Evolutionary conservation across 2,113 vertebrate genomes (phyloP).

Genomic region (Callospermophilus lateralis): DNA sequence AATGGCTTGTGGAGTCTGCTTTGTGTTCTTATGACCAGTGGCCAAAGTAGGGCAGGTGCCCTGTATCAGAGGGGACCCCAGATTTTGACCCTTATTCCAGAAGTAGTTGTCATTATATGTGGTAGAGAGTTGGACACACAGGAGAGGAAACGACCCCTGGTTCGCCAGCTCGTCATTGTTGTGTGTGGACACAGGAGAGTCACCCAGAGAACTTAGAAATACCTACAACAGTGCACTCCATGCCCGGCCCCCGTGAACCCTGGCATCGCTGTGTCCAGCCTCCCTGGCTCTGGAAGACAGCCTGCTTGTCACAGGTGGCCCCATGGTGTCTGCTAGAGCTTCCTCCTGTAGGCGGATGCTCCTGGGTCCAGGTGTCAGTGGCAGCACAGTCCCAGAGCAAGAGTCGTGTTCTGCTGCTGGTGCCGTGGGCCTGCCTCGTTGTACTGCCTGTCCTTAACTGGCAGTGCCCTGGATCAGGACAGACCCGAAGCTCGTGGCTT

Average conservation of each 20-base stretch:
- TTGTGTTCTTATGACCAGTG: neutral
- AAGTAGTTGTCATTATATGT: neutral
- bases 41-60: rapidly evolving
- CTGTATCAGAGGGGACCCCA: rapidly evolving
- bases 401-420: rapidly evolving
- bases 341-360: rapidly evolving
- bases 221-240: too few species aligned
- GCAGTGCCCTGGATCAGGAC: neutral
- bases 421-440: rapidly evolving
- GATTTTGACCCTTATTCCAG: neutral
- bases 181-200: neutral
- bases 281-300: neutral
- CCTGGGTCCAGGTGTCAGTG: rapidly evolving
- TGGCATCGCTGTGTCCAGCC: too few species aligned
- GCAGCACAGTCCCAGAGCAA: neutral
- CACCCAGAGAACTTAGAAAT: neutral
- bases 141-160: rapidly evolving
- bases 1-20: rapidly evolving
- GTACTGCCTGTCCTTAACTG: too few species aligned
- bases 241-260: rapidly evolving
- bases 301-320: neutral
- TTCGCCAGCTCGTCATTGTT: neutral
- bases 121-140: neutral
- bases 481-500: neutral
- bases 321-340: rapidly evolving